These are phyloP conservation scores for Melanostigma gelatinosum DNA, from an alignment of 2,113 vertebrate species.

Conservation along the genomic window DNA sequence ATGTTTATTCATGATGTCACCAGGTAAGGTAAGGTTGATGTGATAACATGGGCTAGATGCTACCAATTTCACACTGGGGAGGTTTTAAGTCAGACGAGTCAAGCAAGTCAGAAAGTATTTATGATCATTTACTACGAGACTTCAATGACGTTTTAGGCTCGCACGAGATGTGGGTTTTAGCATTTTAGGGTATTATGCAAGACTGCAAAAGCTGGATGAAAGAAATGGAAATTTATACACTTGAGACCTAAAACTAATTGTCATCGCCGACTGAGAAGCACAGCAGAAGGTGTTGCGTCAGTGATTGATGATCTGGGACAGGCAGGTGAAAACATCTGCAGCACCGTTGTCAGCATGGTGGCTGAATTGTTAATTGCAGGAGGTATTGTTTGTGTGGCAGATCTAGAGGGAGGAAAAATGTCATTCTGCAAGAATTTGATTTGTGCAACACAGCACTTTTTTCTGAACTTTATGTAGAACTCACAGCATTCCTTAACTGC, in stretches of 20 bases:
- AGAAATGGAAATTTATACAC: constrained; percentile 16
- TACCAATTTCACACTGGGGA: background rate
- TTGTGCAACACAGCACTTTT: background rate
- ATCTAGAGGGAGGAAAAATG: background rate
- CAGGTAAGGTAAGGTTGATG: background rate
- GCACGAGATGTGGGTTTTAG: background rate
- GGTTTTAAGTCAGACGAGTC: constrained; percentile 11
- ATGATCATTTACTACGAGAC: background rate
- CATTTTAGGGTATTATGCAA: background rate
- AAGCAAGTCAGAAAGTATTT: background rate
- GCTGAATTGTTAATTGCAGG: background rate
- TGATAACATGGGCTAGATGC: constrained; percentile 4
- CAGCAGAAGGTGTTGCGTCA: background rate
- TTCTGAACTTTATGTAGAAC: background rate
- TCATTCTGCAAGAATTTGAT: background rate
- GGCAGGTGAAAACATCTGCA: background rate
- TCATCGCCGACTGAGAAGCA: background rate
- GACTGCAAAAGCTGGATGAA: background rate
- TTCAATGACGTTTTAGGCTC: background rate
- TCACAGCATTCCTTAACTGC: background rate
- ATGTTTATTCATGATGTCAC: background rate
- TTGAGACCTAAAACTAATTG: background rate
- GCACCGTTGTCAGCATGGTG: background rate
- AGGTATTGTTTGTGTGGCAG: background rate
- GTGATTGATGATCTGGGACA: background rate